phyloP scores from a whole-genome alignment of 2,888 invertebrate genomes.

The Ernsta delagoae region DNA sequence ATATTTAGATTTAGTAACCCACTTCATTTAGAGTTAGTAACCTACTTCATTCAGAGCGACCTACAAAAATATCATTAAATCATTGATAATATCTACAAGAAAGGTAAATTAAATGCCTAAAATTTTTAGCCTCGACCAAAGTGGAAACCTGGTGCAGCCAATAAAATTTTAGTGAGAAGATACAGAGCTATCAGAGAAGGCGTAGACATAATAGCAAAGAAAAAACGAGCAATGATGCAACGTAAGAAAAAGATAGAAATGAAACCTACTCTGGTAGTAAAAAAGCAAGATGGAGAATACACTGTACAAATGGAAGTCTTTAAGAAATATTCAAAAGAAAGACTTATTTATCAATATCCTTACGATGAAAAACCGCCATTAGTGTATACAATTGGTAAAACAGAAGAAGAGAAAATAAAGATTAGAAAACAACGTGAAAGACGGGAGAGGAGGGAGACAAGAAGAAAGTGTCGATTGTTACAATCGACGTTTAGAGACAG shows the following conservation, averaged over 20 bases:
- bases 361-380: conserved; percentile 76
- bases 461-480: conserved; percentile 68
- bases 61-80: too few relatives aligned
- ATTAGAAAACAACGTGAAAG: conserved; percentile 68
- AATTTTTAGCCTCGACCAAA: conserved; percentile 64
- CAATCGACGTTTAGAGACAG: conserved; percentile 76
- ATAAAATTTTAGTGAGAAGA: conserved; percentile 67
- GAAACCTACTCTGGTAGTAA: conserved; percentile 70
- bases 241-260: conserved; percentile 73
- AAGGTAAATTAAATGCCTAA: too few relatives aligned
- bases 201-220: conserved; percentile 67
- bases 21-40: too few relatives aligned
- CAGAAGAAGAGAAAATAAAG: conserved; percentile 68
- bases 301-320: conserved; percentile 78
- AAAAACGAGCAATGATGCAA: conserved; percentile 70
- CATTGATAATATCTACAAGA: too few relatives aligned
- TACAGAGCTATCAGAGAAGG: conserved; percentile 69
- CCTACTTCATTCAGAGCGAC: too few relatives aligned
- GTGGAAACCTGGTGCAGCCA: conserved; percentile 77
- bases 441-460: conserved; percentile 70
- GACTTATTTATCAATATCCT: conserved; percentile 71
- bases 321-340: conserved; percentile 75
- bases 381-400: conserved; percentile 72
- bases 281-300: conserved; percentile 71
- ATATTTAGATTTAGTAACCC: too few relatives aligned